A percentile compares a stretch with the other conserved stretches of the same genome.
These are phyloP conservation scores for Pangasius djambal DNA, from an alignment of 2,797 vertebrate genomes.

Conservation along the genomic window DNA sequence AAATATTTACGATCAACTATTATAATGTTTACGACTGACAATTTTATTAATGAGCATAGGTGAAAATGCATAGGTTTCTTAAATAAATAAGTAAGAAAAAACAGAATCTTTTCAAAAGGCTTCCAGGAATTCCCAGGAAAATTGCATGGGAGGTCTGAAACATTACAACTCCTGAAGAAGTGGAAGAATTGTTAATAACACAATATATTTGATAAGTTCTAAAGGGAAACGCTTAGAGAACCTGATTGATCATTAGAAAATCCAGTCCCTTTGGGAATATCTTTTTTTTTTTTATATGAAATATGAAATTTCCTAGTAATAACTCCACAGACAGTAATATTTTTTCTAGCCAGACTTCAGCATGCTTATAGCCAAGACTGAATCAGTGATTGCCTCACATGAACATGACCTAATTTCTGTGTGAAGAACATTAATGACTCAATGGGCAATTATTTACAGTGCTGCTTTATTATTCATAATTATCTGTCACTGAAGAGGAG, in stretches of 20 bases:
- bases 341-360: background rate
- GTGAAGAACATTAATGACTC: constrained; percentile 72
- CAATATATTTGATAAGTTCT: background rate
- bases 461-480: constrained; percentile 78
- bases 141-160: background rate
- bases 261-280: background rate
- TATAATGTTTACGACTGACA: background rate
- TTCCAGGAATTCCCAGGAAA: background rate
- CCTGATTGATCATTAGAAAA: background rate
- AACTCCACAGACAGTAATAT: background rate
- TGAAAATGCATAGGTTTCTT: background rate
- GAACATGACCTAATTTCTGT: constrained; percentile 76
- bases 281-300: no score
- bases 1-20: background rate
- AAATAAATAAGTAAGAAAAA: background rate
- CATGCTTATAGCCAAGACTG: background rate
- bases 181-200: background rate
- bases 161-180: background rate
- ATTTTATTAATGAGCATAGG: background rate
- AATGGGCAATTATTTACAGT: constrained; percentile 73
- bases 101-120: background rate
- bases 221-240: background rate
- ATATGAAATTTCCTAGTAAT: background rate
- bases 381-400: constrained; percentile 65
- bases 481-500: constrained; percentile 59